Evolutionary conservation across 2,113 vertebrate species (phyloP), one percentile per base, ranked within the genome.

Genomic region (Ondatra zibethicus): DNA sequence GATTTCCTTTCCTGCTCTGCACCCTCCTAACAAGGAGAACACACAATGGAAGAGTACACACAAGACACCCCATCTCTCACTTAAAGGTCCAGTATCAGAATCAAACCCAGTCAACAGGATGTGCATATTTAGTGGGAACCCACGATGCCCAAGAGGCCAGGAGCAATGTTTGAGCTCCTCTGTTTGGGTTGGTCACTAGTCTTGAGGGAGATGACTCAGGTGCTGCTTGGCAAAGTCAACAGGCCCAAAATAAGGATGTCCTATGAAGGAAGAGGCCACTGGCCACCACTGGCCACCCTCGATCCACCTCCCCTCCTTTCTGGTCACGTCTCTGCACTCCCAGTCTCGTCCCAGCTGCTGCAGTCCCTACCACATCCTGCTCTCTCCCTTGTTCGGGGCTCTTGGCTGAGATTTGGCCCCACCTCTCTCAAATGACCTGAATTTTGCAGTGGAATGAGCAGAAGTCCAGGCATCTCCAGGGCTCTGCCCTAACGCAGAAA

Each of bases 131-230:
- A 66, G 77, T 87, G 93, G 91, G 63, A 25, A 23, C 92, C 92
- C 95, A 84, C 3, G n/a, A 87, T 66, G 78, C 70, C 90, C 91
- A 29, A 7, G 50, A 77, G 14, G 39, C 89, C 76, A 80, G 93
- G 31, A n/a, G 42, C 27, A 63, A 75, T 82, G n/a, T 87, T 47
- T 97, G 73, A 92, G 73, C 7, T 42, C 65, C 36, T 97, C 95
- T 97, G n/a, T 98, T 97, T 96, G 88, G 39, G 55, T 94, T 97
- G 94, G 94, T 97, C 91, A 93, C 77, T 75, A 29, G 90, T 96
- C 78, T 92, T 9, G 0, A 94, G 80, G 94, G 66, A 25, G n/a
- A 96, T 97, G 97, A 98, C 95, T 98, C 97, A 98, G 96, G 93
- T 13, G 86, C 93, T 63, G 19, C 95, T 91, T 92, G 92, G 73